Percentiles rank a stretch among this genome's conserved stretches.
Conservation (phyloP, 1,140 invertebrate species). For the Planococcus citri region DNA sequence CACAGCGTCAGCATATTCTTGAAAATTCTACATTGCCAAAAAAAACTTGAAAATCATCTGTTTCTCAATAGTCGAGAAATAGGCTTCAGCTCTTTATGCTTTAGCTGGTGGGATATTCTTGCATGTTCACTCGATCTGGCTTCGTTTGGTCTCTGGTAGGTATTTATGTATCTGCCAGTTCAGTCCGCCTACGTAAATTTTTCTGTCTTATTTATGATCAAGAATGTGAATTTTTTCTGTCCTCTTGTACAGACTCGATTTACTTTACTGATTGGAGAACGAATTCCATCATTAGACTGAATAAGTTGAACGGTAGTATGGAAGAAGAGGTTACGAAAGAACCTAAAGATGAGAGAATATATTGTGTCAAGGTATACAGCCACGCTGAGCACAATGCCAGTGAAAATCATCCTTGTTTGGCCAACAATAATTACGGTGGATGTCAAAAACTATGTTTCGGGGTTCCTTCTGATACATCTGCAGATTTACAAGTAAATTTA, state of each 20-base stretch:
- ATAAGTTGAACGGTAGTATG: conserved; percentile 75
- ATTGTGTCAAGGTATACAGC: conserved; percentile 86
- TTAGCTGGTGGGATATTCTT: too few relatives aligned
- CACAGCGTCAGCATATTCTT: too few relatives aligned
- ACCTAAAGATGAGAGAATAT: conserved; percentile 78
- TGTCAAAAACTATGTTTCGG: conserved; percentile 94
- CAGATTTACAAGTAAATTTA: background rate
- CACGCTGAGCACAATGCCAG: conserved; percentile 46
- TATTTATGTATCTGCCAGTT: too few relatives aligned
- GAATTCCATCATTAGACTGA: conserved; percentile 82
- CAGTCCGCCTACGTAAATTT: too few relatives aligned
- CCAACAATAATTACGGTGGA: conserved; percentile 57
- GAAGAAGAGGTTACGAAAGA: conserved; percentile 75
- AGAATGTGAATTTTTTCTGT: too few relatives aligned
- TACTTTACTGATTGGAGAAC: conserved; percentile 96
- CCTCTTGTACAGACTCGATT: conserved; percentile 56
- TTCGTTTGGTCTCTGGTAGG: too few relatives aligned
- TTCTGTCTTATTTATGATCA: background rate
- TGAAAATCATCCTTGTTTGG: conserved; percentile 64
- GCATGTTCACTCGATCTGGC: too few relatives aligned
- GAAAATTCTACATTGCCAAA: too few relatives aligned
- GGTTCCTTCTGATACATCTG: conserved; percentile 45
- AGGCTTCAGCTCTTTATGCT: too few relatives aligned
- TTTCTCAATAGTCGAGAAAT: too few relatives aligned
- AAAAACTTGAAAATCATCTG: too few relatives aligned